Evolutionary conservation across 2,888 invertebrate species (phyloP).

Genomic region (Drosophila siamana): DNA sequence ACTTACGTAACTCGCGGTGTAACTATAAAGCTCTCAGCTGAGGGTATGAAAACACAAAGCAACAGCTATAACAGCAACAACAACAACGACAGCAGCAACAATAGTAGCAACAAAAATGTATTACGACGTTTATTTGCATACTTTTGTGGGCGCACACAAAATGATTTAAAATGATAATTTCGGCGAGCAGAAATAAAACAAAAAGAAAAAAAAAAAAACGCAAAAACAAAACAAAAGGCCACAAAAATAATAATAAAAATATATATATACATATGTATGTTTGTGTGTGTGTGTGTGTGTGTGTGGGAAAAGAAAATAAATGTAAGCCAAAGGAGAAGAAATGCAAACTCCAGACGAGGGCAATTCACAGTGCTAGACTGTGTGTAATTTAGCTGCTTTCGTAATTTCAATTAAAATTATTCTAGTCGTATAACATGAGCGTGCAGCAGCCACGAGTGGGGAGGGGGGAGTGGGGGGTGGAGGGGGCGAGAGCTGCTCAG

Average conservation of each 20-base stretch:
- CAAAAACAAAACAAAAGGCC: conserved; percentile 4
- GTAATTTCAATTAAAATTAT: conserved; percentile 80
- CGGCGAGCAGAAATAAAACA: conserved; percentile 24
- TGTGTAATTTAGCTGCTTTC: conserved; percentile 61
- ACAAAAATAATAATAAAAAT: conserved; percentile 19
- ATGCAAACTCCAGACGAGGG: conserved; percentile 12
- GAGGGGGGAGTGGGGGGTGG: background rate
- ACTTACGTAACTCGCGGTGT: conserved; percentile 3
- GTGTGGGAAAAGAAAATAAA: background rate
- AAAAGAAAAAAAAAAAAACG: conserved; percentile 13
- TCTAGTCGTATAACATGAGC: conserved; percentile 51
- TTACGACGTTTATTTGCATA: conserved; percentile 74
- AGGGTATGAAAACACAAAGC: conserved; percentile 46
- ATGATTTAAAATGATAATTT: conserved; percentile 80
- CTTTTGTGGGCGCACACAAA: conserved; percentile 69
- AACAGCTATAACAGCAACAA: conserved; percentile 17
- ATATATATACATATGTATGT: background rate
- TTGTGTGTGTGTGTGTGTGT: background rate
- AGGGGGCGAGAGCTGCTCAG: background rate
- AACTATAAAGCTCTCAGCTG: conserved; percentile 14
- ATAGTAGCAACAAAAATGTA: conserved; percentile 52
- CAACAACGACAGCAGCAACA: conserved; percentile 8
- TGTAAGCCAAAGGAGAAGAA: conserved; percentile 5
- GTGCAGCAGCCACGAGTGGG: background rate
- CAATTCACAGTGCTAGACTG: conserved; percentile 25